Evolutionary conservation across 2,797 vertebrate genomes (phyloP).

Genomic region (Ceyx erithaca): DNA sequence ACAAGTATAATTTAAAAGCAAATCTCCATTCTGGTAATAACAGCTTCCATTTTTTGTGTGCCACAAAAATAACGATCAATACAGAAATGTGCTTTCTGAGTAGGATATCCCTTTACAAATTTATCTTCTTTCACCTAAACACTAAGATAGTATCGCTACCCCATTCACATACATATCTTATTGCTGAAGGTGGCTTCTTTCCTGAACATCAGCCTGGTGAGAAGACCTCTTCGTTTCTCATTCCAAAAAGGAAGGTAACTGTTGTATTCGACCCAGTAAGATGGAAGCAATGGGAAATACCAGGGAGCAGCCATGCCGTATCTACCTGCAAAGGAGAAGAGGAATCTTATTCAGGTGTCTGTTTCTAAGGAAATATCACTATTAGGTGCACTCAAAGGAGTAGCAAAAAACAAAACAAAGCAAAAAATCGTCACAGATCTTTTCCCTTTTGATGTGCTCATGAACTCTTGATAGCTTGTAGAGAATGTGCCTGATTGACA

Average conservation of each 20-base stretch:
- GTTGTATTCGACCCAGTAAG: slow-evolving; percentile 89
- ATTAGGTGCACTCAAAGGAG: neutral
- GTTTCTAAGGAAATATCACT: neutral
- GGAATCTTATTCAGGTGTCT: neutral
- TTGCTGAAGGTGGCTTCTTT: slow-evolving; percentile 76
- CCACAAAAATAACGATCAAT: neutral
- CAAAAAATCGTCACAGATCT: neutral
- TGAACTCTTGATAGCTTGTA: neutral
- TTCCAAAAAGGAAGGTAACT: slow-evolving; percentile 73
- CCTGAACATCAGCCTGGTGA: slow-evolving; percentile 88
- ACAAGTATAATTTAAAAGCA: neutral
- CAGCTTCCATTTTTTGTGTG: neutral
- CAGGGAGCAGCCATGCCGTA: slow-evolving; percentile 91
- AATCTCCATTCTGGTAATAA: neutral
- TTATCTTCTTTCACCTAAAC: neutral
- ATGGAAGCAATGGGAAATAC: slow-evolving; percentile 92
- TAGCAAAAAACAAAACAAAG: neutral
- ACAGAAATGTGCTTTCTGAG: neutral
- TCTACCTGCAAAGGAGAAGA: slow-evolving; percentile 81
- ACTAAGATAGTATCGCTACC: rapidly evolving
- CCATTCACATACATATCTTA: slow-evolving; percentile 77
- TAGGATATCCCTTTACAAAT: neutral
- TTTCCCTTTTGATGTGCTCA: neutral
- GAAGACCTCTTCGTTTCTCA: slow-evolving; percentile 75
- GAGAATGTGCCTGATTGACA: neutral